These are phyloP conservation scores for Penelope pileata DNA, from an alignment of 2,113 vertebrate genomes.

Conservation along the genomic window DNA sequence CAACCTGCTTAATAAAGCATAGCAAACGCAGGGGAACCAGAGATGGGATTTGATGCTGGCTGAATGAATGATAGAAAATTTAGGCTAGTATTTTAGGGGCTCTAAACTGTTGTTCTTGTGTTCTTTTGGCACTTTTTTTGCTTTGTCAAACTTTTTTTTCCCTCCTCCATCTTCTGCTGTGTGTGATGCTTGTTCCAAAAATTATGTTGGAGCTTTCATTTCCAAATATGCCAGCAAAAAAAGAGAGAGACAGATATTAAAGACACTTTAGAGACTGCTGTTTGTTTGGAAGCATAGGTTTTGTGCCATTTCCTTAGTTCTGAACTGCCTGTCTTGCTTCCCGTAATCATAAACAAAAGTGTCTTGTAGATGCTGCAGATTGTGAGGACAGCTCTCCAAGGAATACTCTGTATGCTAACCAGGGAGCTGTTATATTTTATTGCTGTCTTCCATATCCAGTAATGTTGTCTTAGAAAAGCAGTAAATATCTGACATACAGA, in stretches of 20 bases:
- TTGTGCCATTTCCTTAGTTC: not conserved
- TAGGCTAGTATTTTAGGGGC: not conserved
- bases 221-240: not conserved
- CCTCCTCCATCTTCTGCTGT: not conserved
- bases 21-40: not conserved
- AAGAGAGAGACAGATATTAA: not conserved
- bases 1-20: constrained; percentile 42
- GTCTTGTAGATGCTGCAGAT: not conserved
- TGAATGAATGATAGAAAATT: constrained; percentile 26
- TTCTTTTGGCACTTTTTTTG: not conserved
- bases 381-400: not conserved
- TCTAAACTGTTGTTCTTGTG: not conserved
- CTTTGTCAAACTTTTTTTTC: not conserved
- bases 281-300: fast-evolving
- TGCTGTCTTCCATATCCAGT: not conserved
- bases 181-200: not conserved
- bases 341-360: fast-evolving
- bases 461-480: not conserved
- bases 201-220: not conserved
- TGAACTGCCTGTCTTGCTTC: not conserved
- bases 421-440: constrained; percentile 37
- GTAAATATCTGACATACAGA: not conserved
- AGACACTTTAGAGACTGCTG: not conserved
- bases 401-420: not conserved
- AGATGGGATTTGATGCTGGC: not conserved